Percentiles rank a stretch among this genome's conserved stretches.
phyloP scores from a whole-genome alignment of 2,888 invertebrate genomes.

The Falcaria lacertinaria region DNA sequence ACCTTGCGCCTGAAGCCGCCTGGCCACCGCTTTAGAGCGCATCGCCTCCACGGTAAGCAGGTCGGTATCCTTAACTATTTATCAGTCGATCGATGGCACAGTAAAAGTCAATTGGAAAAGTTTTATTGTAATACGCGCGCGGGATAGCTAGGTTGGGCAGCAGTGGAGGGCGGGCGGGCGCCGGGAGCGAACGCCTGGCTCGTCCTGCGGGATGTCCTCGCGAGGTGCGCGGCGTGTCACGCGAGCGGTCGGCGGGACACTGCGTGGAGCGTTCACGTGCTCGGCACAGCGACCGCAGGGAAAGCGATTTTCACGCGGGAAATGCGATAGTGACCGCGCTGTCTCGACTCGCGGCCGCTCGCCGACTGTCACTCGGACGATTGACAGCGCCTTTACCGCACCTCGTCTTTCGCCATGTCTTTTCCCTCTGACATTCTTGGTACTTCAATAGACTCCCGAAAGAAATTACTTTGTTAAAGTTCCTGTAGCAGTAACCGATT shows the following conservation, averaged over 20 bases:
- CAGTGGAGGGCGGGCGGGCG: slow-evolving; percentile 63
- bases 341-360: slow-evolving; percentile 59
- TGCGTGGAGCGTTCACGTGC: slow-evolving; percentile 63
- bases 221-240: slow-evolving; percentile 67
- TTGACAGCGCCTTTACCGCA: slow-evolving; percentile 26
- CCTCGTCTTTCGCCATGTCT: slow-evolving; percentile 16
- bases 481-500: too few species aligned
- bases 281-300: slow-evolving; percentile 62
- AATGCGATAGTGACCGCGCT: slow-evolving; percentile 71
- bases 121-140: slow-evolving; percentile 39
- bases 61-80: slow-evolving; percentile 54
- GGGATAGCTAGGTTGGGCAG: slow-evolving; percentile 36
- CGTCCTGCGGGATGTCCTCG: slow-evolving; percentile 47
- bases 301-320: slow-evolving; percentile 78
- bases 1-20: slow-evolving; percentile 85
- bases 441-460: background rate
- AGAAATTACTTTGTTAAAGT: too few species aligned
- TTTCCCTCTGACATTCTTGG: slow-evolving; percentile 11
- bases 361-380: slow-evolving; percentile 51
- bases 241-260: slow-evolving; percentile 77
- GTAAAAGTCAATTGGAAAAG: slow-evolving; percentile 38
- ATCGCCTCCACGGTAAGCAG: slow-evolving; percentile 69
- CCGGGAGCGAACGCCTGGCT: slow-evolving; percentile 37
- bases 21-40: slow-evolving; percentile 86
- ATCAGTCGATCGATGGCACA: slow-evolving; percentile 56